Percentiles rank a stretch among this genome's conserved stretches.
phyloP scores from a whole-genome alignment of 1,140 invertebrate genomes.

The Solen grandis region DNA sequence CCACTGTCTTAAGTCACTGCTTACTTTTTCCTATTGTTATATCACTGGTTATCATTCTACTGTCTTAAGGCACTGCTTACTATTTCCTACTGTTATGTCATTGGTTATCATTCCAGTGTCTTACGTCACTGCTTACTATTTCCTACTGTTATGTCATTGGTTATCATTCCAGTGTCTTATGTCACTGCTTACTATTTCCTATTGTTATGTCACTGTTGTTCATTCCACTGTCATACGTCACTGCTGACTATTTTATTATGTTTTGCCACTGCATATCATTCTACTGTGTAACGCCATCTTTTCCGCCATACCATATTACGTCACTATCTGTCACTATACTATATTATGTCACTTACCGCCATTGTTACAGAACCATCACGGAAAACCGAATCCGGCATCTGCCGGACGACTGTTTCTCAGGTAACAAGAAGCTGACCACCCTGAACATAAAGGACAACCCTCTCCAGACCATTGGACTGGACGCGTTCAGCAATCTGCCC shows the following conservation, averaged over 20 bases:
- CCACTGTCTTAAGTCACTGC: no score
- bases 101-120: no score
- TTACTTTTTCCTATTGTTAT: no score
- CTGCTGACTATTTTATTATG: background rate
- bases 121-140: no score
- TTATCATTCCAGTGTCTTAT: no score
- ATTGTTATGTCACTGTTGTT: background rate
- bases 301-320: background rate
- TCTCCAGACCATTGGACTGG: slow-evolving; percentile 68
- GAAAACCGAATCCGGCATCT: slow-evolving; percentile 69
- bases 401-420: slow-evolving; percentile 66
- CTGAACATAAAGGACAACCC: slow-evolving; percentile 79
- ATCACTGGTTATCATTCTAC: no score
- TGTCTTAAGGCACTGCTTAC: no score
- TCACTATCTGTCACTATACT: background rate
- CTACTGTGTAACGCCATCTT: background rate
- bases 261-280: background rate
- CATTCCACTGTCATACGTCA: background rate
- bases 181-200: no score
- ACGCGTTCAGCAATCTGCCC: slow-evolving; percentile 76
- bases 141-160: no score
- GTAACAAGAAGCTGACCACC: slow-evolving; percentile 72
- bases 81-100: no score
- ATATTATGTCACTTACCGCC: background rate
- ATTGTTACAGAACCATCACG: slow-evolving; percentile 66